Evolutionary conservation across 2,888 invertebrate species (phyloP).

Genomic region (Caenorhabditis japonica): DNA sequence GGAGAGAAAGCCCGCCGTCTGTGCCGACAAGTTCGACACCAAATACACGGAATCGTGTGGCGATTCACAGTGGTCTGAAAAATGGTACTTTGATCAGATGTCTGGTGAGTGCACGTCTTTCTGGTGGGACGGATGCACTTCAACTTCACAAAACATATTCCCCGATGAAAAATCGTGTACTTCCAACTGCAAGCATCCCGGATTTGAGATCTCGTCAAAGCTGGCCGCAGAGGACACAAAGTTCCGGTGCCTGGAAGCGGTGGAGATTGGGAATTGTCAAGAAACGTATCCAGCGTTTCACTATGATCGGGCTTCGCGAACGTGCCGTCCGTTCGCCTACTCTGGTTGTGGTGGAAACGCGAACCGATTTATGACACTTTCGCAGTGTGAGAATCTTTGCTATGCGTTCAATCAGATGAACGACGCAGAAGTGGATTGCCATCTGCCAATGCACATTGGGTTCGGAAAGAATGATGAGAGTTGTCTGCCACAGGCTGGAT

Average conservation of each 20-base stretch:
- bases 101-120: conserved; percentile 67
- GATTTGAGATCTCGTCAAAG: conserved; percentile 56
- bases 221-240: conserved; percentile 54
- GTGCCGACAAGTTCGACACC: conserved; percentile 70
- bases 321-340: conserved; percentile 71
- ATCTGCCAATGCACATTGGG: conserved; percentile 71
- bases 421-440: conserved; percentile 68
- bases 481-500: conserved; percentile 71
- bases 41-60: conserved; percentile 71
- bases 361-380: conserved; percentile 72
- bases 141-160: conserved; percentile 72
- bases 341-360: conserved; percentile 73
- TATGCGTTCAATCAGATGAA: conserved; percentile 59
- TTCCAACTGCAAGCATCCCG: conserved; percentile 59
- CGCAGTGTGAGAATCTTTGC: conserved; percentile 68
- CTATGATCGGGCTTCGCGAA: conserved; percentile 57
- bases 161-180: conserved; percentile 59
- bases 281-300: conserved; percentile 69
- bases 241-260: conserved; percentile 68
- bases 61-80: conserved; percentile 68
- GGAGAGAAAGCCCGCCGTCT: conserved; percentile 67
- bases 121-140: conserved; percentile 74
- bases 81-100: conserved; percentile 67
- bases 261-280: conserved; percentile 65
- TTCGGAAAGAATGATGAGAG: conserved; percentile 65